Conservation (phyloP, 1,140 invertebrate species). For the Penaeus japonicus region DNA sequence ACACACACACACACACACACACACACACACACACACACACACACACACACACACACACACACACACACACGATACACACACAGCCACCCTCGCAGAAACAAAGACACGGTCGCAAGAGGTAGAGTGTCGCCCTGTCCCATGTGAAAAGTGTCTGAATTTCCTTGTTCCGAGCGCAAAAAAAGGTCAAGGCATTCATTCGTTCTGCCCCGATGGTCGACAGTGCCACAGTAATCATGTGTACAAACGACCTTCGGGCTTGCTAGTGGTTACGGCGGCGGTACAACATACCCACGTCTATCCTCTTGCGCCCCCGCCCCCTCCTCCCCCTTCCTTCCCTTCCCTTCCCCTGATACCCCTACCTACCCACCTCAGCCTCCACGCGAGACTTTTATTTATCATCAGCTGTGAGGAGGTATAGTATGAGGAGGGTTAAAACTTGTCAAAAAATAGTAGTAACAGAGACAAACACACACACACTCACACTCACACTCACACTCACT, state of each 20-base stretch:
- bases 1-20: not conserved
- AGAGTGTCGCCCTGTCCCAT: not conserved
- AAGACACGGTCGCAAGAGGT: not conserved
- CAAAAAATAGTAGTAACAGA: not conserved
- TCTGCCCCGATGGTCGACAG: not conserved
- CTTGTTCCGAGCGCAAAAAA: not conserved
- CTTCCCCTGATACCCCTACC: not conserved
- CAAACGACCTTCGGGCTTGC: not conserved
- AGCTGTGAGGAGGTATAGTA: too few species aligned
- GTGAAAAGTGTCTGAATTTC: slow-evolving; percentile 33
- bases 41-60: not conserved
- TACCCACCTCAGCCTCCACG: not conserved
- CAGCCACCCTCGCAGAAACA: not conserved
- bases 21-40: too few species aligned
- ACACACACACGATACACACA: slow-evolving; percentile 16
- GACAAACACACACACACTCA: too few species aligned
- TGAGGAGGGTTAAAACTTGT: slow-evolving; percentile 13
- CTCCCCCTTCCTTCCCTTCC: too few species aligned
- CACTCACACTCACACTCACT: too few species aligned
- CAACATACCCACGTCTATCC: too few species aligned
- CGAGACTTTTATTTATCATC: too few species aligned
- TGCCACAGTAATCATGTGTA: not conserved
- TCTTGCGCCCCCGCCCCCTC: too few species aligned
- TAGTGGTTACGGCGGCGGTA: not conserved
- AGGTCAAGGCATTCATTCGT: not conserved